Percentiles rank a stretch among this genome's conserved stretches.
Conservation (phyloP, 2,113 vertebrate genomes). For the Phalacrocorax brasilianus region DNA sequence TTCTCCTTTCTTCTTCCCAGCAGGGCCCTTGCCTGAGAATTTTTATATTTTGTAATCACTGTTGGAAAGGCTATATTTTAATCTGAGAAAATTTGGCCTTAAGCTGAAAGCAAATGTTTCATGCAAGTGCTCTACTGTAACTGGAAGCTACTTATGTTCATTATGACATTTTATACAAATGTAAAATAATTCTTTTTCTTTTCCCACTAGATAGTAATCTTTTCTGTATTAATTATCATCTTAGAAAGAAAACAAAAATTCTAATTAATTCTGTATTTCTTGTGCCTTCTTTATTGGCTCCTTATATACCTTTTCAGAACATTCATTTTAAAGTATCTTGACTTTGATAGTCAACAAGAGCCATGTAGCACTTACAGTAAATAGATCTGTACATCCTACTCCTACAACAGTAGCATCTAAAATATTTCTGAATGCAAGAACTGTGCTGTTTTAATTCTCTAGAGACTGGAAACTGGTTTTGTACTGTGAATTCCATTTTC, state of each 20-base stretch:
- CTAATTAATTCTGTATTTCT: neutral
- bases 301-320: neutral
- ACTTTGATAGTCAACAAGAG: neutral
- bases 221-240: neutral
- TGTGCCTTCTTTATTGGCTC: neutral
- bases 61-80: neutral
- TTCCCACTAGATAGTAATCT: neutral
- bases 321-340: neutral
- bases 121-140: neutral
- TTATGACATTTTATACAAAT: neutral
- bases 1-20: neutral
- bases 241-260: neutral
- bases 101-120: neutral
- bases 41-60: neutral
- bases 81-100: neutral
- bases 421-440: neutral
- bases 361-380: neutral
- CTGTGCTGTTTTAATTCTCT: neutral
- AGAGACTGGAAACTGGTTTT: neutral
- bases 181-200: neutral
- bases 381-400: neutral
- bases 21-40: neutral
- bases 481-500: neutral
- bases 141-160: neutral
- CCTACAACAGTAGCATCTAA: neutral